Percentiles rank a stretch among this genome's conserved stretches.
phyloP scores from a whole-genome alignment of 2,888 invertebrate species.

The Drosophila paucipuncta region DNA sequence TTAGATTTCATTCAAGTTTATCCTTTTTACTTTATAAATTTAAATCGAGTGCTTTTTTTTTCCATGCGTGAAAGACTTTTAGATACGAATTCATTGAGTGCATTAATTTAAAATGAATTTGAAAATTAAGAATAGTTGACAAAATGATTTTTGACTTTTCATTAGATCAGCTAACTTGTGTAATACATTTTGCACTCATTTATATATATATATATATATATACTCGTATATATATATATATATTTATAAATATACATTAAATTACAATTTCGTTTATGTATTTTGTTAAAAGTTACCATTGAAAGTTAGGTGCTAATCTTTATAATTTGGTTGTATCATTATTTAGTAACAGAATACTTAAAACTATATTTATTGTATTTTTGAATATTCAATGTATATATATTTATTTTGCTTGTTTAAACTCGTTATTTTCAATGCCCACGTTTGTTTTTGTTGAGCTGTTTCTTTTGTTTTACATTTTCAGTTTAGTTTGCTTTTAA shows the following conservation, averaged over 20 bases:
- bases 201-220: neutral
- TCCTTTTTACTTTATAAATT: slow-evolving; percentile 13
- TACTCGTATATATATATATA: neutral
- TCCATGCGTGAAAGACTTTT: slow-evolving; percentile 11
- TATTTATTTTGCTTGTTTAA: slow-evolving; percentile 21
- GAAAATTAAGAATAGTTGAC: slow-evolving; percentile 31
- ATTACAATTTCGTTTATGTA: slow-evolving; percentile 12
- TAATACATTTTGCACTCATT: slow-evolving; percentile 20
- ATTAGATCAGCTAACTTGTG: slow-evolving; percentile 16
- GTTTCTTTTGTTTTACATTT: slow-evolving; percentile 26
- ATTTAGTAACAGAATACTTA: slow-evolving; percentile 55
- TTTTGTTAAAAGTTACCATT: slow-evolving; percentile 34
- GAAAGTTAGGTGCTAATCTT: slow-evolving; percentile 23
- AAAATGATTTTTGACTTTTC: slow-evolving; percentile 26
- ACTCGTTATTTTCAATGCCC: slow-evolving; percentile 39
- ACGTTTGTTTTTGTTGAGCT: slow-evolving; percentile 39
- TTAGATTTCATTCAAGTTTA: slow-evolving; percentile 44
- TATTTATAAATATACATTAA: neutral
- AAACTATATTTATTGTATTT: slow-evolving; percentile 23
- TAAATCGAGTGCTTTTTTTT: slow-evolving; percentile 22
- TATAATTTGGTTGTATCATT: slow-evolving; percentile 16
- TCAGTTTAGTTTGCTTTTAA: slow-evolving; percentile 9
- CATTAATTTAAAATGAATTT: slow-evolving; percentile 34
- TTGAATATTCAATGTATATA: slow-evolving; percentile 7
- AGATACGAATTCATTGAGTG: slow-evolving; percentile 44